Conservation (phyloP, 2,888 invertebrate species). For the Caenorhabditis doughertyi region DNA sequence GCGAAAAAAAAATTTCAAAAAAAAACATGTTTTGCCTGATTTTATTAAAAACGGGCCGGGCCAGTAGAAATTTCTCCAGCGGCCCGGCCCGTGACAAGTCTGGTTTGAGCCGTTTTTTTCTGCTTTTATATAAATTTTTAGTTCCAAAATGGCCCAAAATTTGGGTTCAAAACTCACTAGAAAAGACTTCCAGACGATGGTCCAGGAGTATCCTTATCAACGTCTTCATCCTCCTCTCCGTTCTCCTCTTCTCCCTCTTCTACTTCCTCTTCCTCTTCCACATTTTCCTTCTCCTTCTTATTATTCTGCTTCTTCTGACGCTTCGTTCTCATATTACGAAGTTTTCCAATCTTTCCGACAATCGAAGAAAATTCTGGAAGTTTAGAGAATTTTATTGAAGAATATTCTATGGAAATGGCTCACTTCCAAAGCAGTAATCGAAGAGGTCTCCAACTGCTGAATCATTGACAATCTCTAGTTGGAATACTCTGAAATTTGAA, state of each 20-base stretch:
- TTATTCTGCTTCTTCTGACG: background rate
- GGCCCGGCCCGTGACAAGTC: too few relatives aligned
- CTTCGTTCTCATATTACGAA: background rate
- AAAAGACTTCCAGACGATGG: slow-evolving; percentile 8
- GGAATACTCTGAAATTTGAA: slow-evolving; percentile 34
- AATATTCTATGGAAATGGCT: background rate
- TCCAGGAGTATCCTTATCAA: background rate
- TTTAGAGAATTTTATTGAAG: background rate
- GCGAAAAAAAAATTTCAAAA: too few relatives aligned
- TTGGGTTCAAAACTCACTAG: slow-evolving; percentile 17
- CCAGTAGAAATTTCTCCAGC: too few relatives aligned
- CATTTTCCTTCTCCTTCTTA: background rate
- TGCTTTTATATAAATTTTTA: background rate
- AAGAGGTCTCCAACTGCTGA: slow-evolving; percentile 11
- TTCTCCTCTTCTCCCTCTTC: background rate
- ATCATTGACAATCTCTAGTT: slow-evolving; percentile 19
- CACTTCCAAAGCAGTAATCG: slow-evolving; percentile 42
- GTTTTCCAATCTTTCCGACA: slow-evolving; percentile 9
- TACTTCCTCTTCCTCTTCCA: background rate
- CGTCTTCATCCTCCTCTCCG: background rate
- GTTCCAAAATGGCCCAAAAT: background rate
- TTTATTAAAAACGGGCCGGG: too few relatives aligned
- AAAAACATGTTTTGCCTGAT: too few relatives aligned
- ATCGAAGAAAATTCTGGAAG: slow-evolving; percentile 24
- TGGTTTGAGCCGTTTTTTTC: too few relatives aligned